Conservation (phyloP, 2,797 vertebrate species). For the Capromys pilorides region DNA sequence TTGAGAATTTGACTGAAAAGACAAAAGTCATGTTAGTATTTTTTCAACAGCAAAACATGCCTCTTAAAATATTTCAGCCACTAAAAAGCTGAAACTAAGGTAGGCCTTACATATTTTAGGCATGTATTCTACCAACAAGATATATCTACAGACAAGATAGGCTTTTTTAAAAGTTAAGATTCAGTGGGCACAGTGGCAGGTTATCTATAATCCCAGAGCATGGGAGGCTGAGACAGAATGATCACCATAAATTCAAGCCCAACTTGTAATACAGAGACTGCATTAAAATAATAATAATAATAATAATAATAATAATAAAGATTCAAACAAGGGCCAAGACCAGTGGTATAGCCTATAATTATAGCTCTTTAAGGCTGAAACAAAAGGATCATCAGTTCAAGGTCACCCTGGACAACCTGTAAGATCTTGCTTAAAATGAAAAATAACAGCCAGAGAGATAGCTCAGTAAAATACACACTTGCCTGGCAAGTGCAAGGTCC, state of each 20-base stretch:
- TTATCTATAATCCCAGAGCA: not conserved
- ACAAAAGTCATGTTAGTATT: slow-evolving; percentile 43
- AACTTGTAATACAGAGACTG: not conserved
- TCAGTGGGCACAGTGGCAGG: not conserved
- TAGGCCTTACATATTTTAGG: not conserved
- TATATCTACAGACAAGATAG: not conserved
- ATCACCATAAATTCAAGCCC: not conserved
- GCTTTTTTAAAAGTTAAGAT: slow-evolving; percentile 41
- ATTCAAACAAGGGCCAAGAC: not conserved
- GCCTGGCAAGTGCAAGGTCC: no score
- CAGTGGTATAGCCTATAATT: not conserved
- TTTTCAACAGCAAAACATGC: not conserved
- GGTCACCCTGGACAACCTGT: not conserved
- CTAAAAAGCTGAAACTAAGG: not conserved
- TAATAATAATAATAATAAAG: not conserved
- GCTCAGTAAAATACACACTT: no score
- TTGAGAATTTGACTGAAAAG: slow-evolving; percentile 77
- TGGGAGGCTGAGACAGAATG: not conserved
- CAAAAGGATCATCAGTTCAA: not conserved
- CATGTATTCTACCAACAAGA: not conserved
- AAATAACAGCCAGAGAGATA: not conserved
- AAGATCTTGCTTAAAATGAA: not conserved
- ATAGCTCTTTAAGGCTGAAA: not conserved
- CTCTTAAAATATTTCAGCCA: slow-evolving; percentile 47
- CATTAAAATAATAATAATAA: not conserved